Evolutionary conservation across 2,888 invertebrate genomes (phyloP), one percentile per base, ranked within the genome.

Genomic region (Himalopsyche tibetana): DNA sequence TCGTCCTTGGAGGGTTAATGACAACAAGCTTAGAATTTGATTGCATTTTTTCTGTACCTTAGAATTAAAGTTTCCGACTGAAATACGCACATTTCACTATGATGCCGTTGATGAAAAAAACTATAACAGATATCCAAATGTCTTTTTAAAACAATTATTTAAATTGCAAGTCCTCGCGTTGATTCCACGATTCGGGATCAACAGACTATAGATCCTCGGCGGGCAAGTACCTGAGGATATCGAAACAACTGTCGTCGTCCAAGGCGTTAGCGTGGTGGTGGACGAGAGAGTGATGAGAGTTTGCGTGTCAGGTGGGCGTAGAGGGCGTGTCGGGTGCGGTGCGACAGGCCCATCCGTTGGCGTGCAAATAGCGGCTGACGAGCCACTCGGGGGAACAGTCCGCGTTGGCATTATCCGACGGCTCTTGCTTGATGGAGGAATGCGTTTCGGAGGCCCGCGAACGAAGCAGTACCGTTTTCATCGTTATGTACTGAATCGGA

Each of bases 401-500:
- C 28, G 80, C 4, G 74, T 51, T 83, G 40, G 83, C 80, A 9
- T 12, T 42, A 42, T 42, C 80, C 17, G 42, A 15, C 9, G 80
- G 19, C 42, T 80, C 80, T 42, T n/a, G 80, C 45, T 15, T 42
- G 42, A 80, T 42, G 45, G 42, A 45, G 17, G 74, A 74, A 12
- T 74, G 74, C 15, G 74, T 28, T 36, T 74, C 74, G 5, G 74
- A 74, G 74, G 74, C 74, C 28, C 92, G 92, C 79, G 91, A 90
- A 4, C 96, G 95, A 86, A 98, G 94, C 88, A 98, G 94, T 89
- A 97, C 94, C 17, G 98, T 96, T 92, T 98, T 98, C 91, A 98
- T 94, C 5, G 97, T 97, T 89, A 97, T 95, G 93, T 98, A 98
- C 91, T 97, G 97, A 86, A 97, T 95, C 88, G 98, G 97, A 89